Base-by-base conservation (phyloP, 2,797 vertebrate species). In the Margarornis squamiger region DNA sequence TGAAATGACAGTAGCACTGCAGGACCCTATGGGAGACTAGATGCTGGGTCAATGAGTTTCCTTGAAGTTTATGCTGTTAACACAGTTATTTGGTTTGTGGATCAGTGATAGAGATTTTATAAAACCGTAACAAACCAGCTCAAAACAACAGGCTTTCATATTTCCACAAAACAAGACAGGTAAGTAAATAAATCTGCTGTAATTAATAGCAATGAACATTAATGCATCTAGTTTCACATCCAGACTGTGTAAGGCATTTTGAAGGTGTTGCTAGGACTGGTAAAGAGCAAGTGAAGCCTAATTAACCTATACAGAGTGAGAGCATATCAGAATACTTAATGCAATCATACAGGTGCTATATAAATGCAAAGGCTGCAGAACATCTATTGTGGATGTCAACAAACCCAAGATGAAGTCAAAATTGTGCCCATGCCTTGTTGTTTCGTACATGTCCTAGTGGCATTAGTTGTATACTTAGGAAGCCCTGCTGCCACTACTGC, bases 381-480 rank as follows among this genome's bases (percentile, higher is more conserved):
- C 5, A 26, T 5, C 24, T 30, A 7, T 23, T 27, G 23, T 2
- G 4, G 23, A 5, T 2, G 2, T 32, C 78, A 78, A 38, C 55
- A 43, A 84, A 38, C 8, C 14, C 11, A 46, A 46, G 17, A 16
- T n/a, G 7, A 32, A 34, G 19, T 8, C 46, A 67, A 36, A 59
- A n/a, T 1, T 26, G 36, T 51, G 55, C 41, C 59, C 14, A 2
- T 2, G 29, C 26, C 36, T 30, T 41, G 15, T 9, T 10, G 4
- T 6, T 41, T 16, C 4, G 6, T 12, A 22, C 14, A 14, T 9
- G 55, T 7, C 27, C 8, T 10, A 34, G 3, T 3, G 1, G 7
- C 22, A 7, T 18, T 9, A 27, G 13, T 21, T 7, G 43, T 0
- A 7, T 0, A 14, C 13, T 32, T 22, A 8, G 27, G 49, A 30